These are phyloP conservation scores for Melanotaenia duboulayi DNA, from an alignment of 2,113 vertebrate species.

Conservation along the genomic window DNA sequence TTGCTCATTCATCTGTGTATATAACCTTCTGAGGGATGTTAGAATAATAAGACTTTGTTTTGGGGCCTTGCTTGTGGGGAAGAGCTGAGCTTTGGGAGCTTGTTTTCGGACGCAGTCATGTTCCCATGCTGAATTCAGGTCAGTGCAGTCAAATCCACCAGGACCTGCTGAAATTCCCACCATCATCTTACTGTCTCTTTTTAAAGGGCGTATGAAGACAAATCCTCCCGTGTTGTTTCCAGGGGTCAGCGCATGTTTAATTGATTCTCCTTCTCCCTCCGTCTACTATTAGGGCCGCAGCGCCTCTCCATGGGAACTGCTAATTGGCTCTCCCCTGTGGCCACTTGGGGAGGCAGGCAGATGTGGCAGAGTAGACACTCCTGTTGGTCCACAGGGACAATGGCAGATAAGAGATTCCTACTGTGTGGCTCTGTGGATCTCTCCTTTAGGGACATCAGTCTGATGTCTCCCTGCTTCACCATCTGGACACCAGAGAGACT, in stretches of 20 bases:
- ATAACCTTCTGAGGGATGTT: no score
- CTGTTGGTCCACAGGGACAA: slow-evolving; percentile 72
- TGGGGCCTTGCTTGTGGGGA: no score
- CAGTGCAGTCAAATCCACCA: background rate
- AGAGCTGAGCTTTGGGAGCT: no score
- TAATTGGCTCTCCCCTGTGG: slow-evolving; percentile 92
- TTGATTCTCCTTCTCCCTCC: slow-evolving; percentile 93
- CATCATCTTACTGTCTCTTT: background rate
- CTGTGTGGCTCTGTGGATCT: slow-evolving; percentile 19
- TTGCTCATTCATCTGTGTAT: no score
- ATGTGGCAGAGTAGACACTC: slow-evolving; percentile 77
- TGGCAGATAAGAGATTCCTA: slow-evolving; percentile 52
- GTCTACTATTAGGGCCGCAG: slow-evolving; percentile 92
- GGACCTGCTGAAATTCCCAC: slow-evolving; percentile 1
- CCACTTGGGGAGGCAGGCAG: slow-evolving; percentile 90
- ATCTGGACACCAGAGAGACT: slow-evolving; percentile 68
- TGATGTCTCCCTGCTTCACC: slow-evolving; percentile 62
- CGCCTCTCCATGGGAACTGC: slow-evolving; percentile 94
- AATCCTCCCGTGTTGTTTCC: slow-evolving; percentile 75
- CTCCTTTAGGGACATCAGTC: slow-evolving; percentile 53
- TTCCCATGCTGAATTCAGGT: background rate
- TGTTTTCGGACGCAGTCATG: background rate
- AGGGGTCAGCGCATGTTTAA: slow-evolving; percentile 93
- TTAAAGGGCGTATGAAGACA: slow-evolving; percentile 13
- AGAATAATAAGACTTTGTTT: no score